Percentiles rank a stretch among this genome's conserved stretches.
These are phyloP conservation scores for Cardiocondyla obscurior DNA, from an alignment of 1,140 invertebrate genomes.

Conservation along the genomic window DNA sequence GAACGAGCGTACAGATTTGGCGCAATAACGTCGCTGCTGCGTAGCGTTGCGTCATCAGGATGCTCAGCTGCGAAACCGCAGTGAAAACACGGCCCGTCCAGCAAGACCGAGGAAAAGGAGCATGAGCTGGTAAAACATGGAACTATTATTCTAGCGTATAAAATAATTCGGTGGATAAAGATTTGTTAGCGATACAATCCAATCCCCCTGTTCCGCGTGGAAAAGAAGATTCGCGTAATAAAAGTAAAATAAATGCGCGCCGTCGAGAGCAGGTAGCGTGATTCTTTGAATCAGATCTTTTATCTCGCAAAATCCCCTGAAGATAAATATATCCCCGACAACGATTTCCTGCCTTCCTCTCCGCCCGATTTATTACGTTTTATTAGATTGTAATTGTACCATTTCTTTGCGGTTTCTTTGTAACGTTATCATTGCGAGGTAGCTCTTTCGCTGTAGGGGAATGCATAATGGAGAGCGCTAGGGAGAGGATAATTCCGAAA, in stretches of 20 bases:
- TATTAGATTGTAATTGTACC: background rate
- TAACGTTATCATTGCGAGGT: background rate
- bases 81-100: slow-evolving; percentile 16
- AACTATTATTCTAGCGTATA: background rate
- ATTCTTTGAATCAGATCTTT: background rate
- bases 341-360: background rate
- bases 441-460: slow-evolving; percentile 1
- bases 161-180: background rate
- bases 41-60: slow-evolving; percentile 10
- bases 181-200: too few relatives aligned
- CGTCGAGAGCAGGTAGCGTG: background rate
- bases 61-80: slow-evolving; percentile 2
- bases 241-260: background rate
- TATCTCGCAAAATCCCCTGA: background rate
- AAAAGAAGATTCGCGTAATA: background rate
- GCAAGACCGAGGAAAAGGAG: background rate
- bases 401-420: background rate
- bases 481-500: slow-evolving; percentile 59
- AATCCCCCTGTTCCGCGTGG: background rate
- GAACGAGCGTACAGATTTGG: background rate
- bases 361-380: background rate
- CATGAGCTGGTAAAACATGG: slow-evolving; percentile 1
- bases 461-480: slow-evolving; percentile 2
- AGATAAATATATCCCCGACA: background rate
- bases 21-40: background rate